Evolutionary conservation across 2,888 invertebrate species (phyloP).

Genomic region (Crioceris asparagi): DNA sequence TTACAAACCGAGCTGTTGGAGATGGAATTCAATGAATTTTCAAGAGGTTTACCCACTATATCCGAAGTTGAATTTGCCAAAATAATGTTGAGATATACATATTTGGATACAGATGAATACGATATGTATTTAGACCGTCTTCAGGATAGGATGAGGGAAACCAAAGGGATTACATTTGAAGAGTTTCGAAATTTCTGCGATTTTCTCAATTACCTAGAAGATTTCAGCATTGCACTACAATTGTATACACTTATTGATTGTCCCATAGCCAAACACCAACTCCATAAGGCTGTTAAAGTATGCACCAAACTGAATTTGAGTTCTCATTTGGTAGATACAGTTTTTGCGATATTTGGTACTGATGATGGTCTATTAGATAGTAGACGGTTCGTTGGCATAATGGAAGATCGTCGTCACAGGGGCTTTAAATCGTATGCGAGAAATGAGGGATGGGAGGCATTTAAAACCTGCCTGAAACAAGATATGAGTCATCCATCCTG

Average conservation of each 20-base stretch:
- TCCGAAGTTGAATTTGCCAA: slow-evolving; percentile 92
- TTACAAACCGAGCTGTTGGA: slow-evolving; percentile 91
- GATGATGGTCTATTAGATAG: slow-evolving; percentile 90
- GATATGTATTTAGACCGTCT: slow-evolving; percentile 83
- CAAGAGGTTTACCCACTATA: slow-evolving; percentile 73
- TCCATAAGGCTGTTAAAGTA: slow-evolving; percentile 86
- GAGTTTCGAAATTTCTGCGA: slow-evolving; percentile 94
- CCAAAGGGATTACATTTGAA: slow-evolving; percentile 76
- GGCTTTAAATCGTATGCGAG: slow-evolving; percentile 57
- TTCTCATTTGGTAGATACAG: slow-evolving; percentile 78
- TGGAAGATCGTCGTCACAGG: slow-evolving; percentile 91
- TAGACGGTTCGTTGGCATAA: slow-evolving; percentile 94
- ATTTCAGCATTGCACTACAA: slow-evolving; percentile 92
- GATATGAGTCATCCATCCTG: background rate
- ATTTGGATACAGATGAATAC: slow-evolving; percentile 78
- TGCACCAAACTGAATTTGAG: slow-evolving; percentile 83
- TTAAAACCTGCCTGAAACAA: background rate
- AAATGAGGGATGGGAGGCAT: background rate
- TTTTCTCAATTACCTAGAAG: slow-evolving; percentile 92
- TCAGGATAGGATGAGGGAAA: slow-evolving; percentile 64
- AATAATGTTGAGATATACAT: slow-evolving; percentile 84
- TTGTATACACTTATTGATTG: slow-evolving; percentile 49
- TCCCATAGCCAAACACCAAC: slow-evolving; percentile 58
- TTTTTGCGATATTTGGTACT: slow-evolving; percentile 93
- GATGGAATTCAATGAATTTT: slow-evolving; percentile 90